Percentiles rank a stretch among this genome's conserved stretches.
Conservation (phyloP, 2,113 vertebrate genomes). For the Coptodon rendalli region DNA sequence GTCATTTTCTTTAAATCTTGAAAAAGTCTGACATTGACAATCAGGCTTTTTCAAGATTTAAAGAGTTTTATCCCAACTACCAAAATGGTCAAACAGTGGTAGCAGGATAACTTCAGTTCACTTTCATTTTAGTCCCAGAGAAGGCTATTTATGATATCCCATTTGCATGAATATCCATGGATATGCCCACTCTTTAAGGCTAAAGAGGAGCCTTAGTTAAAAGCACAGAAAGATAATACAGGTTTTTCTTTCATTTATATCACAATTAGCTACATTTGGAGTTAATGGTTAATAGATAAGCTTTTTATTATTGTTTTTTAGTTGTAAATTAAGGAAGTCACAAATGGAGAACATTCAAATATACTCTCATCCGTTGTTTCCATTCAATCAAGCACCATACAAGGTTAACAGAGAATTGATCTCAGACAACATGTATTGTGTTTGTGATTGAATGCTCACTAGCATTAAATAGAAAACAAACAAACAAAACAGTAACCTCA, state of each 20-base stretch:
- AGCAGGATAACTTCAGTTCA: neutral
- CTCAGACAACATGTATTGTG: neutral
- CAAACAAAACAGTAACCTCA: neutral
- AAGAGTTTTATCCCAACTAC: no score
- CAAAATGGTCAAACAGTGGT: no score
- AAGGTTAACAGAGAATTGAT: slow-evolving; percentile 17
- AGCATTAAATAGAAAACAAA: neutral
- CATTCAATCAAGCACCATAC: neutral
- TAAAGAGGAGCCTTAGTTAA: neutral
- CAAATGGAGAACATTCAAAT: neutral
- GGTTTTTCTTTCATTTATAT: neutral
- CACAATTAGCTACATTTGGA: neutral
- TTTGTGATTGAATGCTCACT: neutral
- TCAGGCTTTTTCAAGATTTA: no score
- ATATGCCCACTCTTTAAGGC: neutral
- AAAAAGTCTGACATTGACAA: neutral
- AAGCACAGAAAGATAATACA: neutral
- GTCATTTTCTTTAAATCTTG: neutral
- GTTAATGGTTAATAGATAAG: neutral
- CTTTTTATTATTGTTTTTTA: neutral
- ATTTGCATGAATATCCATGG: neutral
- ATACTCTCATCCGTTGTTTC: neutral
- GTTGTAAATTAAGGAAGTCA: neutral
- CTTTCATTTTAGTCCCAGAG: neutral
- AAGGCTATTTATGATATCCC: neutral